phyloP scores from a whole-genome alignment of 2,113 vertebrate species.

The Leiothrix lutea region DNA sequence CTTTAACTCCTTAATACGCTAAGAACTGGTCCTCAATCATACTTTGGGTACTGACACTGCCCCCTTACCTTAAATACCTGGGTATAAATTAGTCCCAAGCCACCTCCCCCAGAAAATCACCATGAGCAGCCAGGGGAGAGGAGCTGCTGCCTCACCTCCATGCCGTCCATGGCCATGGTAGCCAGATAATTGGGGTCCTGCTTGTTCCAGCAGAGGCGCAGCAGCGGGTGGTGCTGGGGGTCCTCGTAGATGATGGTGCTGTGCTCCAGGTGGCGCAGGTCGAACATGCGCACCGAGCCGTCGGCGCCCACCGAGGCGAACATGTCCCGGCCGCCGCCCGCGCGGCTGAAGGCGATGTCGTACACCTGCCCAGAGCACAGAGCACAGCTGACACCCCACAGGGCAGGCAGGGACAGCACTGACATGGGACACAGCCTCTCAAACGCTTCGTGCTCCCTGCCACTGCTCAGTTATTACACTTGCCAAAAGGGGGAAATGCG shows the following conservation, averaged over 20 bases:
- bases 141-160: constrained; percentile 84
- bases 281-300: constrained; percentile 96
- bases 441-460: background rate
- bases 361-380: constrained; percentile 82
- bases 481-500: background rate
- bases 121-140: rapidly evolving
- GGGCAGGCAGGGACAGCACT: background rate
- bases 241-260: constrained; percentile 99
- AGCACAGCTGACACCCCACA: background rate
- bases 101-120: background rate
- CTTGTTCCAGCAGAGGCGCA: constrained; percentile 99
- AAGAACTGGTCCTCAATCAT: background rate
- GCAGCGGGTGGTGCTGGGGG: constrained; percentile 95
- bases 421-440: no score
- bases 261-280: constrained; percentile 95
- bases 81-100: rapidly evolving
- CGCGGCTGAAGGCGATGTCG: constrained; percentile 97
- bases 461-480: background rate
- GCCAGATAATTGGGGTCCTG: constrained; percentile 98
- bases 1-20: background rate
- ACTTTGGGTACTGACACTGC: background rate
- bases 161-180: constrained; percentile 99
- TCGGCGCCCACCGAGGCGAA: constrained; percentile 97
- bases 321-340: constrained; percentile 95
- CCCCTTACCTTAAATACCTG: background rate